A percentile compares a stretch with the other conserved stretches of the same genome.
Conservation (phyloP, 2,888 invertebrate genomes). For the Drosophila emarginata region DNA sequence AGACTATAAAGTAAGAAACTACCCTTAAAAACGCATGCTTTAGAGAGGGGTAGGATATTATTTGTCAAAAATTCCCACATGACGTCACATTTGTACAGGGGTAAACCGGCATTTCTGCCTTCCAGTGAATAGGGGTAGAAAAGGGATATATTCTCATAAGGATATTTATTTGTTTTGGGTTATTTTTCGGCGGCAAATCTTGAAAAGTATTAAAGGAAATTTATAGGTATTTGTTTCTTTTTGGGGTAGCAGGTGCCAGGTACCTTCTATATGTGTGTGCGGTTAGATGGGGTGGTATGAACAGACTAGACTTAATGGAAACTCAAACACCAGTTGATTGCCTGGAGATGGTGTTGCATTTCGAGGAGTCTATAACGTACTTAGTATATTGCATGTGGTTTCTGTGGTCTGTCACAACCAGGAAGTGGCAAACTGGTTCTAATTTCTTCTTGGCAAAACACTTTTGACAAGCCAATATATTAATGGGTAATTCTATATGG, state of each 20-base stretch:
- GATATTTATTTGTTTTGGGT: slow-evolving; percentile 64
- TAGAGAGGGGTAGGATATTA: slow-evolving; percentile 24
- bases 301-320: slow-evolving; percentile 57
- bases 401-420: slow-evolving; percentile 44
- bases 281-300: slow-evolving; percentile 14
- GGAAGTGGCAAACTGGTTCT: slow-evolving; percentile 44
- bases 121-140: slow-evolving; percentile 32
- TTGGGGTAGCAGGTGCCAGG: slow-evolving; percentile 12
- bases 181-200: slow-evolving; percentile 58
- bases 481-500: slow-evolving; percentile 42
- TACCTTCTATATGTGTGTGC: slow-evolving; percentile 23
- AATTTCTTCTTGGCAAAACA: slow-evolving; percentile 53
- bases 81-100: slow-evolving; percentile 56
- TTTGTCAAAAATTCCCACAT: slow-evolving; percentile 29
- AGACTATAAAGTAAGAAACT: slow-evolving; percentile 1
- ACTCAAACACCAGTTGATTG: slow-evolving; percentile 81
- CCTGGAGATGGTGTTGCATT: slow-evolving; percentile 50
- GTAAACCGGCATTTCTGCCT: slow-evolving; percentile 27
- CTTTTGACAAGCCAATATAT: slow-evolving; percentile 59
- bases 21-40: background rate
- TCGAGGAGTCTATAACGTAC: slow-evolving; percentile 25
- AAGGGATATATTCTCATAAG: slow-evolving; percentile 19
- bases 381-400: slow-evolving; percentile 67
- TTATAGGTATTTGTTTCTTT: slow-evolving; percentile 23
- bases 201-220: background rate